Evolutionary conservation across 37 sponge, comb jelly and placozoan species (phyloP).

Genomic region (Hexactinellida sp.): DNA sequence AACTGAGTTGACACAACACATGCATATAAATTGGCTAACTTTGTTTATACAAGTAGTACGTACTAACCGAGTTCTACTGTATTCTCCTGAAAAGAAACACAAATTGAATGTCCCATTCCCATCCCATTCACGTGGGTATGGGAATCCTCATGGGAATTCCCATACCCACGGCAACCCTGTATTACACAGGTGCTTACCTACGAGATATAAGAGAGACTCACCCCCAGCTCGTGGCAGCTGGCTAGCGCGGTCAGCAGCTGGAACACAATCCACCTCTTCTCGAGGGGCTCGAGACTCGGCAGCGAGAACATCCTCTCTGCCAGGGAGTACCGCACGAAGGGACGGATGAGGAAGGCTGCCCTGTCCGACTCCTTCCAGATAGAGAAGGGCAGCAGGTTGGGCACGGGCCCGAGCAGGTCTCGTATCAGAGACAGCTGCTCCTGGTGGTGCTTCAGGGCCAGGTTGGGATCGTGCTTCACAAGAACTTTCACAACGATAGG

Average conservation of each 20-base stretch:
- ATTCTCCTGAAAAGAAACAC: too few relatives aligned
- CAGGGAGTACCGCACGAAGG: constrained; percentile 66
- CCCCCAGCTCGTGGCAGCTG: constrained; percentile 55
- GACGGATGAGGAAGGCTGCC: constrained; percentile 76
- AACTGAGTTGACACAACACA: too few relatives aligned
- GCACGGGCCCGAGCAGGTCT: background rate
- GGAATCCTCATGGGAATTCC: too few relatives aligned
- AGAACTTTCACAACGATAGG: constrained; percentile 85
- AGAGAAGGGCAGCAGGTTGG: background rate
- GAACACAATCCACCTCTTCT: constrained; percentile 93
- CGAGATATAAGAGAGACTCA: background rate
- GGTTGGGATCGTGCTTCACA: constrained; percentile 56
- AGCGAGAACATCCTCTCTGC: constrained; percentile 82
- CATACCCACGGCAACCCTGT: background rate
- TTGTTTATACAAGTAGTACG: too few relatives aligned
- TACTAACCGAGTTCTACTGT: too few relatives aligned
- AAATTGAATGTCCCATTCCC: too few relatives aligned
- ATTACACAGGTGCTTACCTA: background rate
- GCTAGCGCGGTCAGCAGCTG: constrained; percentile 77
- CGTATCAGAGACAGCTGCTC: constrained; percentile 27
- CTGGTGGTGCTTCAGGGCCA: constrained; percentile 42
- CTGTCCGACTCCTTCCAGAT: constrained; percentile 48
- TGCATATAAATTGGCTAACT: too few relatives aligned
- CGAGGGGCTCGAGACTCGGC: constrained; percentile 62
- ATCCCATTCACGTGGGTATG: too few relatives aligned